Conservation (phyloP, 2,113 vertebrate species). For the Oceanites oceanicus region DNA sequence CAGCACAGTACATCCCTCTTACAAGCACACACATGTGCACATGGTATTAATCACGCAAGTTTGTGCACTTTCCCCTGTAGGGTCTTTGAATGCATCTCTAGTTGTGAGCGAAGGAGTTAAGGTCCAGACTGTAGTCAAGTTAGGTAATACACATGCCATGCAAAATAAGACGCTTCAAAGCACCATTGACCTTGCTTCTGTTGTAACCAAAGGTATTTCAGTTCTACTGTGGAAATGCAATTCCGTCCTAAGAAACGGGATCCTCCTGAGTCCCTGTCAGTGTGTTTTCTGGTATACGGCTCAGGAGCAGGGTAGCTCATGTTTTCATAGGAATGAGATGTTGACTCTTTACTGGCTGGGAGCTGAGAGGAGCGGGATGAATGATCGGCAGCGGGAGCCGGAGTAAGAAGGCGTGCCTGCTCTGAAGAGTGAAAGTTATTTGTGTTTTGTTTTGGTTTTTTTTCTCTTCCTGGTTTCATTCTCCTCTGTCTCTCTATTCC, state of each 20-base stretch:
- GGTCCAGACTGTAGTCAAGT: background rate
- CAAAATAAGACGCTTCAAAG: background rate
- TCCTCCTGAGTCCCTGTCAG: background rate
- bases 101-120: conserved; percentile 16
- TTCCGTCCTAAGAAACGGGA: background rate
- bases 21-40: conserved; percentile 12
- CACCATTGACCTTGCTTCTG: conserved; percentile 9
- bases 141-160: background rate
- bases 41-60: background rate
- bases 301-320: background rate
- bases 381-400: conserved; percentile 38
- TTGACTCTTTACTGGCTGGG: conserved; percentile 47
- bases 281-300: background rate
- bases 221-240: background rate
- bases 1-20: conserved; percentile 12
- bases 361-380: conserved; percentile 40
- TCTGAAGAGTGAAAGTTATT: conserved; percentile 60
- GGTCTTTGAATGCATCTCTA: background rate
- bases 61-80: background rate
- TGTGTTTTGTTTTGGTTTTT: conserved; percentile 31
- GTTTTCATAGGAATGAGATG: background rate
- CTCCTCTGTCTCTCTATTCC: conserved; percentile 60
- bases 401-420: conserved; percentile 63
- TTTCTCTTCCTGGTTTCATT: background rate
- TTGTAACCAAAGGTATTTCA: background rate